Conservation (phyloP, 1,140 invertebrate species). For the Phocides pigmalion region DNA sequence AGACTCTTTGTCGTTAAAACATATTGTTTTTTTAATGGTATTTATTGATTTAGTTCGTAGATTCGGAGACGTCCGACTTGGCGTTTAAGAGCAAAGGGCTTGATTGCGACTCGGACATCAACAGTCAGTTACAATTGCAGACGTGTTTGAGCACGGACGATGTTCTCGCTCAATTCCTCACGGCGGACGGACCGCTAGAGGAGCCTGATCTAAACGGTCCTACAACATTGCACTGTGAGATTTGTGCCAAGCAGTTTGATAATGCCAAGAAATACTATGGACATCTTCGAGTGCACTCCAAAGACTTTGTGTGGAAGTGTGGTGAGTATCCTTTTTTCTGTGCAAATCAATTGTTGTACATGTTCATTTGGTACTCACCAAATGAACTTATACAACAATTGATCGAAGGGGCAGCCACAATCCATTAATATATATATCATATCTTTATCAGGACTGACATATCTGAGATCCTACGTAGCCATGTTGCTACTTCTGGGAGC, state of each 20-base stretch:
- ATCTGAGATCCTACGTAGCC: no score
- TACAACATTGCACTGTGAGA: slow-evolving; percentile 71
- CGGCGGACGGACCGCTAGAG: slow-evolving; percentile 66
- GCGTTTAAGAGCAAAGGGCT: slow-evolving; percentile 48
- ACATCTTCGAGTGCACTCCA: slow-evolving; percentile 73
- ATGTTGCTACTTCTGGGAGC: no score
- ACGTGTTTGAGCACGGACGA: slow-evolving; percentile 60
- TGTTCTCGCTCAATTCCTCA: slow-evolving; percentile 68
- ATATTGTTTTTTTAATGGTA: background rate
- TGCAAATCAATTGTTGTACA: no score
- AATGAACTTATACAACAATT: no score
- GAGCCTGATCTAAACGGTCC: slow-evolving; percentile 75
- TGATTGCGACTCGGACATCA: slow-evolving; percentile 58
- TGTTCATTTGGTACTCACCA: no score
- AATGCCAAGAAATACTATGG: slow-evolving; percentile 79
- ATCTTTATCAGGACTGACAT: no score
- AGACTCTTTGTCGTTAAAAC: background rate
- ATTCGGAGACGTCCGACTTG: slow-evolving; percentile 56
- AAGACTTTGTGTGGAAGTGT: slow-evolving; percentile 75
- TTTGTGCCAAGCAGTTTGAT: slow-evolving; percentile 74
- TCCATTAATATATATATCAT: no score
- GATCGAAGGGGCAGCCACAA: no score
- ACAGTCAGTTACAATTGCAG: slow-evolving; percentile 50
- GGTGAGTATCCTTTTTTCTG: no score
- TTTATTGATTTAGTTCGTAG: slow-evolving; percentile 54